A percentile compares a stretch with the other conserved stretches of the same genome.
Evolutionary conservation across 1,140 invertebrate genomes (phyloP).

Genomic region (Zaprionus taronus): DNA sequence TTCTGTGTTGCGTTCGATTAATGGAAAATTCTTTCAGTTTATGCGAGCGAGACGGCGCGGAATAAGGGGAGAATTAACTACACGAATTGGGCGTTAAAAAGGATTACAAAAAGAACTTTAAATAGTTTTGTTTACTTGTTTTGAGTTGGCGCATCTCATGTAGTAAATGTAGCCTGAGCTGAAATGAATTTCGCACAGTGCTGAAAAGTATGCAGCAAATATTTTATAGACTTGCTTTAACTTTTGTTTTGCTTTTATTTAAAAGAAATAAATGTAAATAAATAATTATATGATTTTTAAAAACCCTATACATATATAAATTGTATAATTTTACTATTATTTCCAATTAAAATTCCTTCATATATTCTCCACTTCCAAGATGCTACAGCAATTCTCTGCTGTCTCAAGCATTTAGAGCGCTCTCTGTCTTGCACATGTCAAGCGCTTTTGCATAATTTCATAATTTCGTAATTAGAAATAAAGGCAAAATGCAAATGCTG

Average conservation of each 20-base stretch:
- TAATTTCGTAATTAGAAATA: slow-evolving; percentile 70
- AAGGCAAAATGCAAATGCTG: slow-evolving; percentile 60
- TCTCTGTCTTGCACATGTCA: slow-evolving; percentile 5
- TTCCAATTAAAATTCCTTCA: not conserved
- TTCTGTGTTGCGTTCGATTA: not conserved
- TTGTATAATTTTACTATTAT: not conserved
- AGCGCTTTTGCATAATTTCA: slow-evolving; percentile 26
- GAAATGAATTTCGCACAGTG: not conserved
- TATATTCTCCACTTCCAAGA: not conserved
- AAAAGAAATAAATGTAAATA: too few relatives aligned
- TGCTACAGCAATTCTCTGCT: not conserved
- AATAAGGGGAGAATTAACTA: not conserved
- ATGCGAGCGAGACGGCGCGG: not conserved
- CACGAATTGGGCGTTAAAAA: not conserved
- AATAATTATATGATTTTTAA: too few relatives aligned
- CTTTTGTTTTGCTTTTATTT: too few relatives aligned
- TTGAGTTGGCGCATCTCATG: not conserved
- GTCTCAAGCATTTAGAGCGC: not conserved
- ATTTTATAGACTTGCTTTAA: too few relatives aligned
- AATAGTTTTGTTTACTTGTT: not conserved
- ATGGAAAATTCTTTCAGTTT: slow-evolving; percentile 2
- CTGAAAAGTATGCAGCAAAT: not conserved
- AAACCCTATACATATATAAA: too few relatives aligned
- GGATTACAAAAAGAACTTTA: not conserved
- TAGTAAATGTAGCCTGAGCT: not conserved